Base-by-base conservation (phyloP, 2,797 vertebrate genomes). In the Gymnothorax reevesii region DNA sequence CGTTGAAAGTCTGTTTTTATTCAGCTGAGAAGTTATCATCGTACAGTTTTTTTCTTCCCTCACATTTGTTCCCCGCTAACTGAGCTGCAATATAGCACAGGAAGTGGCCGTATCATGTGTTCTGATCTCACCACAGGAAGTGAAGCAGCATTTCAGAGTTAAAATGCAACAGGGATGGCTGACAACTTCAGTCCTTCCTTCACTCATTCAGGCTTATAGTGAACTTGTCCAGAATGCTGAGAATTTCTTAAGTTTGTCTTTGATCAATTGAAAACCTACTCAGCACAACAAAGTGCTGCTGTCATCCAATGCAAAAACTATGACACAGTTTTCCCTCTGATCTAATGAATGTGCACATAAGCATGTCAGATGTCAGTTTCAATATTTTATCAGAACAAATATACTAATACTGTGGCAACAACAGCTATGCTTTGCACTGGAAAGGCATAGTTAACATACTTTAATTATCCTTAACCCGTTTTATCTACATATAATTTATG, bases 81-180 rank as follows among this genome's bases (percentile, higher is more conserved):
- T 42, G 71, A 77, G 73, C 8, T 77, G 15, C 42, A 77, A 77
- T 77, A 49, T 77, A 77, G 33, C 73, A 77, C 73, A 77, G 73
- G 73, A 77, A 77, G 42, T 77, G 13, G 33, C 73, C 27, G 52
- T 77, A 77, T 77, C 73, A 52, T 33, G 73, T 49, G 13, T 13
- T 77, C 73, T 49, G 33, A 77, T 77, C 73, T 77, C 73, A 13
- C 73, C 73, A 77, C 73, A 77, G 73, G 73, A 77, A 77, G 73
- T 77, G 73, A 42, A 75, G 42, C 71, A 12, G 71, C 73, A 77
- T 4, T 4, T 33, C 73, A 77, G 25, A 77, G 8, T 49, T 49
- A 15, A 49, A 77, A 42, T 17, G 8, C 73, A 77, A 42, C 73
- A 77, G 42, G 73, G 73, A 33, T 27, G 52, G 73, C 71, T 33